phyloP scores from a whole-genome alignment of 2,888 invertebrate species.

The Drosophila imparisetae region DNA sequence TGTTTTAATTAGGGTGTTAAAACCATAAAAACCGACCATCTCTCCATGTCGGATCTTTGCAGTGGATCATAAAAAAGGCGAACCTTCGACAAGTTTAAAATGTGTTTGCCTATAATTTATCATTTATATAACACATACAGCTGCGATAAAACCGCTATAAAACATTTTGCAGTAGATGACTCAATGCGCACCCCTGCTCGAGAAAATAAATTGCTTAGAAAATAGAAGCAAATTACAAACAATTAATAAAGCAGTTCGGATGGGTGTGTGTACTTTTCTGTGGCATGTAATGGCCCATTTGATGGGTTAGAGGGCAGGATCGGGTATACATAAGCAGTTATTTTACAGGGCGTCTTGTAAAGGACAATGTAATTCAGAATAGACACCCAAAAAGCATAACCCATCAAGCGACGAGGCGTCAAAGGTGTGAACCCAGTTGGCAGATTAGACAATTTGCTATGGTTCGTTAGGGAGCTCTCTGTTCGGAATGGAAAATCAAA shows the following conservation, averaged over 20 bases:
- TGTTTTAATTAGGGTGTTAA: neutral
- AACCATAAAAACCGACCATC: neutral
- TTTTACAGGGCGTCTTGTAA: slow-evolving; percentile 49
- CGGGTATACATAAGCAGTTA: neutral
- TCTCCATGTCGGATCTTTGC: neutral
- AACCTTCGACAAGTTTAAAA: neutral
- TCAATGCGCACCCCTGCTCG: slow-evolving; percentile 36
- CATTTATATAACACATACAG: slow-evolving; percentile 1
- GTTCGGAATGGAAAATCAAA: slow-evolving; percentile 69
- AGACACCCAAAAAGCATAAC: slow-evolving; percentile 12
- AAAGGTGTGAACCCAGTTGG: slow-evolving; percentile 75
- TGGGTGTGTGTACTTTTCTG: slow-evolving; percentile 29
- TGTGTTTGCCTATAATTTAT: slow-evolving; percentile 2
- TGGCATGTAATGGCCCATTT: slow-evolving; percentile 52
- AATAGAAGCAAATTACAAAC: slow-evolving; percentile 74
- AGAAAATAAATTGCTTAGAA: slow-evolving; percentile 63
- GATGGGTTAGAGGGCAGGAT: slow-evolving; percentile 44
- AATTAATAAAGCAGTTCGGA: slow-evolving; percentile 68
- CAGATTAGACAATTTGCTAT: slow-evolving; percentile 74
- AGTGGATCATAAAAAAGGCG: neutral
- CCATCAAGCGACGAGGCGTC: slow-evolving; percentile 44
- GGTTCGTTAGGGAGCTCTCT: slow-evolving; percentile 68
- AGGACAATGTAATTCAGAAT: slow-evolving; percentile 55
- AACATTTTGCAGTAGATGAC: slow-evolving; percentile 19
- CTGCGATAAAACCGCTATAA: slow-evolving; percentile 22